Percentiles rank a stretch among this genome's conserved stretches.
These are phyloP conservation scores for Tipula confusa DNA, from an alignment of 2,888 invertebrate species.

Conservation along the genomic window DNA sequence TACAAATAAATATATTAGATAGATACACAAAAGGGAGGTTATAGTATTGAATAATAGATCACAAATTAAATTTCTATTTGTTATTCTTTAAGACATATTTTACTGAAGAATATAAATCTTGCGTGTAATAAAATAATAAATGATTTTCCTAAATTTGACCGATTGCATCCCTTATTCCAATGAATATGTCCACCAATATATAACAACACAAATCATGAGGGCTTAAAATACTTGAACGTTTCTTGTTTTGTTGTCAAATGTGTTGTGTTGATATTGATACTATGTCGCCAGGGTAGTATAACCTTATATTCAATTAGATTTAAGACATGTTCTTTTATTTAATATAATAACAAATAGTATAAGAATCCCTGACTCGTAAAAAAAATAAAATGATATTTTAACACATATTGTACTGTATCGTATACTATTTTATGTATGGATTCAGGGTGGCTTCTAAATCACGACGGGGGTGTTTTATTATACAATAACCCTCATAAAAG, in stretches of 20 bases:
- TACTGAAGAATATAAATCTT: neutral
- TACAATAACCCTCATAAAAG: neutral
- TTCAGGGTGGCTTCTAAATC: slow-evolving; percentile 28
- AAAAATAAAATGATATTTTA: neutral
- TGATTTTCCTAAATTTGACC: neutral
- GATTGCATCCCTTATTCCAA: slow-evolving; percentile 12
- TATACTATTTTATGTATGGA: neutral
- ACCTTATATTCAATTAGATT: no score
- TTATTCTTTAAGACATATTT: neutral
- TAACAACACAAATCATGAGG: neutral
- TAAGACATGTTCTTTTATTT: neutral
- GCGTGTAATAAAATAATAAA: neutral
- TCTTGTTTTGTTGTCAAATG: neutral
- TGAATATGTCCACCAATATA: neutral
- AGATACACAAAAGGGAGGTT: neutral
- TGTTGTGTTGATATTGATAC: neutral
- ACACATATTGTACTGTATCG: neutral
- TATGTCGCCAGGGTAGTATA: neutral
- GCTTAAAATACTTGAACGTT: neutral
- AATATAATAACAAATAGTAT: neutral
- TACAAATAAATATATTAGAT: neutral
- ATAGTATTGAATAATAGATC: neutral
- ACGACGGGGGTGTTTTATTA: slow-evolving; percentile 28
- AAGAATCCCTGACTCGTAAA: neutral
- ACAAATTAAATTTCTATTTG: slow-evolving; percentile 20